These are phyloP conservation scores for Cremastinae sp. DNA, from an alignment of 2,888 invertebrate species.

Conservation along the genomic window DNA sequence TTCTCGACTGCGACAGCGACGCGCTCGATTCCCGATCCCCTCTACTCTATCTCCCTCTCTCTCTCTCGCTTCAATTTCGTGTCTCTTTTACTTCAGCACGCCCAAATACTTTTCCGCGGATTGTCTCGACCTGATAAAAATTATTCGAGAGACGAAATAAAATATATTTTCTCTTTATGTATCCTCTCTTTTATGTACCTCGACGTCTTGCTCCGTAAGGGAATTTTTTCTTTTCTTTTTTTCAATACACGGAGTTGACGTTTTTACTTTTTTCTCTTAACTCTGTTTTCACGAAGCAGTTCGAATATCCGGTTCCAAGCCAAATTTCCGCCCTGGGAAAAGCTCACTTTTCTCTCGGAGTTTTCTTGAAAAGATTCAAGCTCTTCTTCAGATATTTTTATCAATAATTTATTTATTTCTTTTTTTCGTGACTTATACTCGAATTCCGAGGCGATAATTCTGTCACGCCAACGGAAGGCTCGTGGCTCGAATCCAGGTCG, in stretches of 20 bases:
- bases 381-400: conserved; percentile 15
- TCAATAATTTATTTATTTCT: conserved; percentile 16
- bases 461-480: conserved; percentile 40
- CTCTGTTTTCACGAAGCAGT: conserved; percentile 6
- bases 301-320: conserved; percentile 45
- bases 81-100: background rate
- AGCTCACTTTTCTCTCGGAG: background rate
- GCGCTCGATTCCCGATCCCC: background rate
- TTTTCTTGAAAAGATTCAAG: background rate
- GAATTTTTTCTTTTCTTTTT: too few relatives aligned
- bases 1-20: conserved; percentile 26
- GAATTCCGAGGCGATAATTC: conserved; percentile 34
- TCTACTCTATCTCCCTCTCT: conserved; percentile 1
- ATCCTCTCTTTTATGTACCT: background rate
- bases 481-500: conserved; percentile 61
- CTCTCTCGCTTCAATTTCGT: background rate
- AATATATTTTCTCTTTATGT: background rate
- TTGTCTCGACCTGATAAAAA: conserved; percentile 5
- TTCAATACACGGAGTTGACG: conserved; percentile 6
- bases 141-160: background rate
- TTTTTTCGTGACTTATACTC: conserved; percentile 37
- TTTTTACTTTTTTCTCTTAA: conserved; percentile 23
- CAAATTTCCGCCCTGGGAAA: conserved; percentile 41
- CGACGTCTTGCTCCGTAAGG: too few relatives aligned
- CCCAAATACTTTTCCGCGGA: conserved; percentile 18